These are phyloP conservation scores for Ctenodactylus gundi DNA, from an alignment of 2,113 vertebrate genomes.

Conservation along the genomic window DNA sequence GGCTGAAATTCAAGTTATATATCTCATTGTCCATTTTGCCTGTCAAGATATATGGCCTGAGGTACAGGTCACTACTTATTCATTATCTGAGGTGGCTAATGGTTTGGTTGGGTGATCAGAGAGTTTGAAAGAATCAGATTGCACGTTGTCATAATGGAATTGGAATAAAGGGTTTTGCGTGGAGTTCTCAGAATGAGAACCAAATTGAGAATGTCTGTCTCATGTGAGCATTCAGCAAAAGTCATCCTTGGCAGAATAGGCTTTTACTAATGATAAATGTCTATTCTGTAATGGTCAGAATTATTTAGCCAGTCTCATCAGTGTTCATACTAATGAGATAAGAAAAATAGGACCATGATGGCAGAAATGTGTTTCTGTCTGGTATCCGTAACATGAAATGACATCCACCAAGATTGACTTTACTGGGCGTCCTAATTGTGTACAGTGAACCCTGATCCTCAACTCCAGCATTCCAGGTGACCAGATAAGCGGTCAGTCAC, in stretches of 20 bases:
- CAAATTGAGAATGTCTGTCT: background rate
- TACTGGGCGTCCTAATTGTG: background rate
- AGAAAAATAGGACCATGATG: background rate
- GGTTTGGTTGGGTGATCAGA: constrained; percentile 17
- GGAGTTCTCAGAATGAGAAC: background rate
- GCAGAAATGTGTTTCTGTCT: background rate
- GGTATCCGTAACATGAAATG: background rate
- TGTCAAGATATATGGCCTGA: constrained; percentile 40
- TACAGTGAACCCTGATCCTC: background rate
- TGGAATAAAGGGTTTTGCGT: background rate
- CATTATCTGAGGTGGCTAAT: constrained; percentile 23
- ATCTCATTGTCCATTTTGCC: constrained; percentile 44
- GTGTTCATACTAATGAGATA: background rate
- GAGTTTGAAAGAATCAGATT: constrained; percentile 31
- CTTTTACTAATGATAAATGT: background rate
- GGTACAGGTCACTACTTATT: constrained; percentile 68
- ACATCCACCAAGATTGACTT: background rate
- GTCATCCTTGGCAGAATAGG: background rate
- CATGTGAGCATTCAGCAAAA: background rate
- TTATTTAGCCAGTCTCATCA: background rate
- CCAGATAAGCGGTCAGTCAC: background rate
- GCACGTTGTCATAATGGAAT: background rate
- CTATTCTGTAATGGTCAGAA: background rate
- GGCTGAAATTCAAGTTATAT: constrained; percentile 63
- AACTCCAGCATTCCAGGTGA: background rate